These are phyloP conservation scores for Tiliacea aurago DNA, from an alignment of 2,888 invertebrate genomes.

Conservation along the genomic window DNA sequence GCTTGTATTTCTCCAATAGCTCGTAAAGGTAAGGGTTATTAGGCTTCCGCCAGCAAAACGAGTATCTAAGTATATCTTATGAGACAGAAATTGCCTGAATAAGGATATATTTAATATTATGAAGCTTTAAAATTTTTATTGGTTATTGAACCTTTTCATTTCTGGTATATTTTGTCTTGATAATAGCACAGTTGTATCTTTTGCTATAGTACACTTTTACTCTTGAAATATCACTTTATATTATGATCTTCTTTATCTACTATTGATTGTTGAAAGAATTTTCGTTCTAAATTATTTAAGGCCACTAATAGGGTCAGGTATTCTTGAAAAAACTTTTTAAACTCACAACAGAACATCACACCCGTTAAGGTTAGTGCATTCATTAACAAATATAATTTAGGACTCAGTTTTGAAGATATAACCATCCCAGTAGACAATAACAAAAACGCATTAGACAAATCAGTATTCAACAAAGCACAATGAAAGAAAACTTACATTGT, in stretches of 20 bases:
- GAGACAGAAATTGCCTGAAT: conserved; percentile 44
- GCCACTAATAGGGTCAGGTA: neutral
- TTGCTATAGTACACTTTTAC: conserved; percentile 1
- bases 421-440: neutral
- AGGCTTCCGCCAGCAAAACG: conserved; percentile 45
- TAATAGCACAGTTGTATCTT: conserved; percentile 12
- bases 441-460: neutral
- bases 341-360: neutral
- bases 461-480: neutral
- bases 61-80: conserved; percentile 46
- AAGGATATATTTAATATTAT: conserved; percentile 29
- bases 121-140: conserved; percentile 38
- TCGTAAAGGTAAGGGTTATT: conserved; percentile 57
- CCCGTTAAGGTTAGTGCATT: neutral
- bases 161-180: conserved; percentile 15
- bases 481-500: conserved; percentile 9
- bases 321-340: neutral
- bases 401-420: neutral
- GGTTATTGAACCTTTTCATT: conserved; percentile 24
- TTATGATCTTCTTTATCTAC: neutral
- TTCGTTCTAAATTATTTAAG: neutral
- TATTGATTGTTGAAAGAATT: neutral
- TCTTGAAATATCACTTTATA: neutral
- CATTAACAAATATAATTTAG: neutral
- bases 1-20: conserved; percentile 49